Percentiles rank a stretch among this genome's conserved stretches.
Evolutionary conservation across 2,888 invertebrate genomes (phyloP).

Genomic region (Drosophila percnosoma): DNA sequence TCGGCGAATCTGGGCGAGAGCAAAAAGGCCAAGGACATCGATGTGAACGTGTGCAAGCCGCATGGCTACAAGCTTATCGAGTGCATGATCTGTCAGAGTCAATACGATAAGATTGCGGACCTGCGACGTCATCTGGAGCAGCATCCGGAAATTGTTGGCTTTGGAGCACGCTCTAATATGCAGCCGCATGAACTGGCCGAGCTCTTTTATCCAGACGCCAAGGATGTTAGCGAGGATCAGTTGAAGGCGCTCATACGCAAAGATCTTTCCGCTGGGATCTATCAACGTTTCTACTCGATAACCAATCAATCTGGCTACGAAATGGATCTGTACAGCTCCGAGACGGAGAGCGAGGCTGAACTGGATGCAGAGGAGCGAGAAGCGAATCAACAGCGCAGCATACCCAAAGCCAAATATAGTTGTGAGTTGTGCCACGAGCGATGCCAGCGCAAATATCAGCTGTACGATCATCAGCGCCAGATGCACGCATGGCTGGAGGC

Average conservation of each 20-base stretch:
- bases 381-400: constrained; percentile 14
- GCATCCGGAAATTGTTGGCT: constrained; percentile 71
- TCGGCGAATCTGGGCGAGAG: constrained; percentile 65
- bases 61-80: constrained; percentile 82
- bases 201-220: constrained; percentile 78
- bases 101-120: constrained; percentile 80
- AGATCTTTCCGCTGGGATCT: constrained; percentile 68
- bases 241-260: constrained; percentile 63
- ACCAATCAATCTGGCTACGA: constrained; percentile 83
- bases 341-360: constrained; percentile 68
- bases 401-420: constrained; percentile 60
- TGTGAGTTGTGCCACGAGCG: constrained; percentile 78
- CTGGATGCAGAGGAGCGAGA: constrained; percentile 46
- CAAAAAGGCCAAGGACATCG: constrained; percentile 68
- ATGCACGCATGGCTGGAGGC: constrained; percentile 85
- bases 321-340: constrained; percentile 79
- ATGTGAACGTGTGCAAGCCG: constrained; percentile 79
- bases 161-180: constrained; percentile 53
- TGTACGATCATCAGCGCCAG: constrained; percentile 80
- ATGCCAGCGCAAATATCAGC: constrained; percentile 82
- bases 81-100: constrained; percentile 84
- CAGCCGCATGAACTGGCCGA: constrained; percentile 62
- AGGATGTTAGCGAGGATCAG: constrained; percentile 55
- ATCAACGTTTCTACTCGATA: constrained; percentile 83
- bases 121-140: constrained; percentile 80